Evolutionary conservation across 2,888 invertebrate genomes (phyloP).

Genomic region (Venusia cambrica): DNA sequence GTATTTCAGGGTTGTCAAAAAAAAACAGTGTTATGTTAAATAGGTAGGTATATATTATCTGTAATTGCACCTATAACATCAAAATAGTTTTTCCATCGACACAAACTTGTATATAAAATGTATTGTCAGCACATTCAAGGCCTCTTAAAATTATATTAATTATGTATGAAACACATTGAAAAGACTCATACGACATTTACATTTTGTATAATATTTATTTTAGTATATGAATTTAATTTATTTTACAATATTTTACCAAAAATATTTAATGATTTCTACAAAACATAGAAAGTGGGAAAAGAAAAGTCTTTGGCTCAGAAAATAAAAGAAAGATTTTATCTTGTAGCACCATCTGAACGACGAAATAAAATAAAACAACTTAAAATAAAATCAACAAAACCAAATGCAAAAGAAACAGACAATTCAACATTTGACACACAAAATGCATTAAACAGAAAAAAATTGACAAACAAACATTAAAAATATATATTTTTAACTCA

Average conservation of each 20-base stretch:
- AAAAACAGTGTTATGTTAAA: conserved; percentile 64
- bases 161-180: conserved; percentile 10
- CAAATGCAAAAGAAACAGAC: conserved; percentile 39
- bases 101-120: conserved; percentile 45
- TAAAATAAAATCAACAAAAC: conserved; percentile 37
- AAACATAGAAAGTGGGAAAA: conserved; percentile 22
- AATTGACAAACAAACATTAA: no score
- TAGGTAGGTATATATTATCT: conserved; percentile 79
- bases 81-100: conserved; percentile 43
- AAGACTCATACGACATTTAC: no score
- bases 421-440: conserved; percentile 14
- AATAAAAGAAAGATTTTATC: conserved; percentile 56
- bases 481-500: neutral
- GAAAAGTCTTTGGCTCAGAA: conserved; percentile 72
- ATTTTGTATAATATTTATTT: no score
- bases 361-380: conserved; percentile 39
- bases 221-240: conserved; percentile 17
- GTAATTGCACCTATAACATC: conserved; percentile 75
- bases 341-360: conserved; percentile 72
- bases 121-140: conserved; percentile 61
- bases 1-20: conserved; percentile 37
- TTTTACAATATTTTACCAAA: neutral
- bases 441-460: conserved; percentile 15
- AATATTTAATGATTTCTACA: neutral
- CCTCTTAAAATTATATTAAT: conserved; percentile 46